Conservation (phyloP, 2,113 vertebrate species). For the Hippocampus comes region DNA sequence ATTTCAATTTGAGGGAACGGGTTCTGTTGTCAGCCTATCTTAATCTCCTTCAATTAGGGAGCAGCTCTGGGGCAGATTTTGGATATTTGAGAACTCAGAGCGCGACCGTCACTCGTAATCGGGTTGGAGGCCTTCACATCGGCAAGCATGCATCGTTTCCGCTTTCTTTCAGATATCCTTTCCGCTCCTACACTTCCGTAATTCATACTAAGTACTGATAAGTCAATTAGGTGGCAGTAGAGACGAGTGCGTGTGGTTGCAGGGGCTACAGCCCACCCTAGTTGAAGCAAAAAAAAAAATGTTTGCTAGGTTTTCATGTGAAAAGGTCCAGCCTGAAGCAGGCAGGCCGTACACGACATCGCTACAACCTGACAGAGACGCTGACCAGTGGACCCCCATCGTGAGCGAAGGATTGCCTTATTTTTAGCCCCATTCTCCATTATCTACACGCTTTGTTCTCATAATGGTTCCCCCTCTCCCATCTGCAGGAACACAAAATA, state of each 20-base stretch:
- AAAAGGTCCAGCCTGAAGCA: not conserved
- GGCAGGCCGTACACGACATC: not conserved
- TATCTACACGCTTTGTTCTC: constrained; percentile 77
- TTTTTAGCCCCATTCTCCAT: constrained; percentile 76
- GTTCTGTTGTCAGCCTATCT: constrained; percentile 66
- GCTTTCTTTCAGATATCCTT: constrained; percentile 37
- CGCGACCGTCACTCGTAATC: constrained; percentile 59
- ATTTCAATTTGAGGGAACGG: constrained; percentile 65
- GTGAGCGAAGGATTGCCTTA: constrained; percentile 66
- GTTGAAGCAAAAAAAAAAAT: constrained; percentile 19
- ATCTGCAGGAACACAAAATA: constrained; percentile 78
- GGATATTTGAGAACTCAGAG: constrained; percentile 68
- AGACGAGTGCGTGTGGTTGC: constrained; percentile 13
- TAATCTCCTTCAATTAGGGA: constrained; percentile 74
- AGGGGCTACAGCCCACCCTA: constrained; percentile 53
- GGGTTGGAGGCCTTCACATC: constrained; percentile 59
- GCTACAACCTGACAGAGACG: constrained; percentile 51
- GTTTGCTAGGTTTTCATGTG: constrained; percentile 20
- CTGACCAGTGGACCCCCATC: constrained; percentile 65
- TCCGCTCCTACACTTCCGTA: constrained; percentile 61
- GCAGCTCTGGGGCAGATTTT: constrained; percentile 72
- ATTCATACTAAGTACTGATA: constrained; percentile 72
- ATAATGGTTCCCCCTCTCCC: constrained; percentile 77
- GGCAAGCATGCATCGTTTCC: constrained; percentile 18
- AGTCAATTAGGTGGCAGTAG: constrained; percentile 60